Base-by-base conservation (phyloP, 2,888 invertebrate genomes). In the Sinohyriopsis cumingii region DNA sequence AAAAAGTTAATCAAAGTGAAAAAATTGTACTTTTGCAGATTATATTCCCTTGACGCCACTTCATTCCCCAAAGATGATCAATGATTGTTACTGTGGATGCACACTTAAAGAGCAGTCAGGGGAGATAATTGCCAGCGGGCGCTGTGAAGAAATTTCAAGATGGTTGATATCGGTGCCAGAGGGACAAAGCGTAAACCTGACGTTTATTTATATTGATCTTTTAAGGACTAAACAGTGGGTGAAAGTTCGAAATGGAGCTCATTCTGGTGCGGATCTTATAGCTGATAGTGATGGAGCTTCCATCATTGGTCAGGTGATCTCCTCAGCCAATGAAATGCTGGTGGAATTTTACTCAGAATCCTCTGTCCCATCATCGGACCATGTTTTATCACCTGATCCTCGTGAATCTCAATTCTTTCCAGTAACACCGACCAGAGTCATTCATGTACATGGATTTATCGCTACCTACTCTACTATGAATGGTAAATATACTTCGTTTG, bases 401-500 rank as follows among this genome's bases (percentile, higher is more conserved):
- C 20, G 3, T 2, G 33, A 6, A 62, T 62, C 18, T 45, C 59
- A 68, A 3, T 28, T 71, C 0, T 72, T 68, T 55, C 65, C 69
- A 9, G 28, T 69, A 4, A 61, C 59, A 24, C 72, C 77, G 9
- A 75, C 71, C 24, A 74, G 72, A 65, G 76, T 77, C 12, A 81
- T 86, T 18, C 84, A 86, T 67, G 79, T 83, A 7, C 79, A 87
- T 72, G 86, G 86, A 55, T 86, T 87, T 67, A 83, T 86, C 20
- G 85, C 86, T 24, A 73, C 75, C 15, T 87, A 70, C 57, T 62
- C 63, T 20, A 71, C 78, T 55, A 63, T 63, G 45, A 45, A 45
- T 45, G 45, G 45, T 45, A 45, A 45, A 45, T 45, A 45, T 45
- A 45, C 12, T 45, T 45, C 45, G 2, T 45, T 45, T 1, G 12